phyloP scores from a whole-genome alignment of 2,888 invertebrate genomes.

The Listrodromus nycthemerus region DNA sequence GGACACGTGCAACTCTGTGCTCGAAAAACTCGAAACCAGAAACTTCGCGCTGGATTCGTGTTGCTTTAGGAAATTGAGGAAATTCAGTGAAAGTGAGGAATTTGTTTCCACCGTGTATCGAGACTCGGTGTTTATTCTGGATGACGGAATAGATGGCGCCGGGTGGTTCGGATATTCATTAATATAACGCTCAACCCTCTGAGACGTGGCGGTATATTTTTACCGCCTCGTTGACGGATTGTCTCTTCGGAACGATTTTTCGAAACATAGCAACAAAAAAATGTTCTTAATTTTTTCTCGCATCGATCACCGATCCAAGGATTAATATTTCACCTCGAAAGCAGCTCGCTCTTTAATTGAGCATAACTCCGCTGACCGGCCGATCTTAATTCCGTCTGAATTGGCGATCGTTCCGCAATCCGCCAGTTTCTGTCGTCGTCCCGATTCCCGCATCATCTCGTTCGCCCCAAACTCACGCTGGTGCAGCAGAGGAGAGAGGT shows the following conservation, averaged over 20 bases:
- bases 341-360: not conserved
- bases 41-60: constrained; percentile 57
- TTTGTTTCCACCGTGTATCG: not conserved
- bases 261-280: too few relatives aligned
- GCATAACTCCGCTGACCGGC: not conserved
- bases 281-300: too few relatives aligned
- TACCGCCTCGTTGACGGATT: too few relatives aligned
- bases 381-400: not conserved
- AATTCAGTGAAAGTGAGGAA: constrained; percentile 11
- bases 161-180: constrained; percentile 6
- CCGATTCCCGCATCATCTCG: constrained; percentile 46
- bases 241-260: too few relatives aligned
- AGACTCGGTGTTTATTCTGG: not conserved
- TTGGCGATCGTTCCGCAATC: not conserved
- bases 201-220: not conserved
- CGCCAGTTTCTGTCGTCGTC: constrained; percentile 15
- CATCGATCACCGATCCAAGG: not conserved
- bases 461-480: constrained; percentile 20
- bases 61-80: constrained; percentile 27
- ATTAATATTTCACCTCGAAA: not conserved
- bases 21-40: constrained; percentile 69
- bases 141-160: not conserved
- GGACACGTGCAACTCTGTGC: constrained; percentile 71
- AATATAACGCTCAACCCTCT: not conserved
- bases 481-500: constrained; percentile 54